These are phyloP conservation scores for Barnardius zonarius DNA, from an alignment of 2,113 vertebrate genomes.

Conservation along the genomic window DNA sequence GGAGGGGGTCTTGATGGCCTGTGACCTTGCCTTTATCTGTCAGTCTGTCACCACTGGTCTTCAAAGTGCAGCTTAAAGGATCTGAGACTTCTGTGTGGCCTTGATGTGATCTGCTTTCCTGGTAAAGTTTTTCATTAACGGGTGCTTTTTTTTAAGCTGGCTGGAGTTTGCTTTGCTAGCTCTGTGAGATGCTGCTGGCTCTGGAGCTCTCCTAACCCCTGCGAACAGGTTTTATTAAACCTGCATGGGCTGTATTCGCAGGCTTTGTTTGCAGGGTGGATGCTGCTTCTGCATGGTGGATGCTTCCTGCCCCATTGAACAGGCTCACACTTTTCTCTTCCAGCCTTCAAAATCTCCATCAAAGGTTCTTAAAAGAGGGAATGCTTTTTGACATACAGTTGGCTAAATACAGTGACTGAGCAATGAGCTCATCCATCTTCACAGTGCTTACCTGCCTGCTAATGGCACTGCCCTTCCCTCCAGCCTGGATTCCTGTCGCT, in stretches of 20 bases:
- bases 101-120: slow-evolving; percentile 59
- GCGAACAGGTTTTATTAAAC: slow-evolving; percentile 1
- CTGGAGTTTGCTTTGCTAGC: slow-evolving; percentile 24
- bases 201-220: slow-evolving; percentile 36
- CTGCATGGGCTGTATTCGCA: not conserved
- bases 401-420: not conserved
- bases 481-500: not conserved
- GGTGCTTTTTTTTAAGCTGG: slow-evolving; percentile 51
- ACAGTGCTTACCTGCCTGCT: not conserved
- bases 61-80: slow-evolving; percentile 68
- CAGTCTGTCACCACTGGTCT: slow-evolving; percentile 52
- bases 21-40: slow-evolving; percentile 80
- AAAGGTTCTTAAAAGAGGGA: not conserved
- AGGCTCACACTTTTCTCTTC: not conserved
- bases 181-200: slow-evolving; percentile 37
- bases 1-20: slow-evolving; percentile 66
- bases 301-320: not conserved
- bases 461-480: not conserved
- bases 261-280: not conserved
- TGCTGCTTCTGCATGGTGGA: not conserved
- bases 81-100: slow-evolving; percentile 70
- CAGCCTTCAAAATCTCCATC: not conserved
- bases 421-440: not conserved
- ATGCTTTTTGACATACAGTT: not conserved
- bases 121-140: slow-evolving; percentile 67